Evolutionary conservation across 1,140 invertebrate species (phyloP), one percentile per base, ranked within the genome.

Genomic region (Eumeta japonica): DNA sequence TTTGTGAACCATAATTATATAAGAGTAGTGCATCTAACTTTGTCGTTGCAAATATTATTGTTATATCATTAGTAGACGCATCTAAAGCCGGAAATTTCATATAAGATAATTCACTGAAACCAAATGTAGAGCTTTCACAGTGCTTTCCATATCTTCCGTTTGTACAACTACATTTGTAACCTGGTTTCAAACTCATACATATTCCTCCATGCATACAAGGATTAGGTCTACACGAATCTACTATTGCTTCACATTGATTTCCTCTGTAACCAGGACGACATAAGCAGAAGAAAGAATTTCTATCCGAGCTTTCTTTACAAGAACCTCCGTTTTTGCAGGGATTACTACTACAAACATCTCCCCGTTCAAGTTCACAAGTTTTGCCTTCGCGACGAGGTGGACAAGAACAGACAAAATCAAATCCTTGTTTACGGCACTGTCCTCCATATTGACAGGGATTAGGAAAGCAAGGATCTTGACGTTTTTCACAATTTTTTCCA

Each of bases 301-400:
- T 87, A 52, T 91, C 88, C 0, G 87, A 82, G 55, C 88, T 90
- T 55, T 90, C 87, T 52, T 89, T 84, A 48, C 92, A 95, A 1
- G 89, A 89, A 9, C 92, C 92, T 9, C 92, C 92, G 56, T 94
- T 94, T 54, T 83, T 81, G 50, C 92, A 96, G 2, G 91, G 90
- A 58, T 87, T 90, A 24, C 80, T 84, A 35, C 83, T 84, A 58
- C 92, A 95, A 0, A 84, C 85, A 53, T 91, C 88, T 18, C 88
- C 88, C 50, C 84, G 80, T 57, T 92, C 88, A 35, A 85, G 56
- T 62, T 95, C 89, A 57, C 92, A 95, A n/a, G 83, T 75, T 56
- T 85, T 85, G 3, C 92, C 92, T 50, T 92, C 87, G 20, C 86
- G 80, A 35, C 84, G 77, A 0, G 82, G 56, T 1, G 88, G 83